Evolutionary conservation across 2,888 invertebrate genomes (phyloP).

Genomic region (Saturnia pavonia): DNA sequence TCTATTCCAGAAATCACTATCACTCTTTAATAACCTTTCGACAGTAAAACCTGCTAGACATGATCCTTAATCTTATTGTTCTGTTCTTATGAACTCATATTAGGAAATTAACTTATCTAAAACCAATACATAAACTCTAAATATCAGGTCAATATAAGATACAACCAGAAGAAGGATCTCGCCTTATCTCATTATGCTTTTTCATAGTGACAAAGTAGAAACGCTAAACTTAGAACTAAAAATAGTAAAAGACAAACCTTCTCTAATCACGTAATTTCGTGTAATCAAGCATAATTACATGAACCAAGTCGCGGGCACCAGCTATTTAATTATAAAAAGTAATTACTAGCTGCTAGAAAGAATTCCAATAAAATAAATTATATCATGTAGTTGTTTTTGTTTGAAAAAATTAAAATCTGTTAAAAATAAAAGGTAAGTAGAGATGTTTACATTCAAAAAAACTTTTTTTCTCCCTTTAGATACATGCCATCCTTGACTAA

Average conservation of each 20-base stretch:
- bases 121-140: not conserved
- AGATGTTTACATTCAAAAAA: not conserved
- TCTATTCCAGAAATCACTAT: too few species aligned
- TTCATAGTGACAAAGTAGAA: not conserved
- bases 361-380: not conserved
- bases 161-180: not conserved
- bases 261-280: not conserved
- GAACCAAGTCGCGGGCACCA: not conserved
- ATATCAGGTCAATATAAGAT: not conserved
- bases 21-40: too few species aligned
- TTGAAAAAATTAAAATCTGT: not conserved
- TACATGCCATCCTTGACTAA: not conserved
- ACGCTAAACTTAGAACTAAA: not conserved
- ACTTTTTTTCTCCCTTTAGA: not conserved
- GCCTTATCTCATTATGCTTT: not conserved
- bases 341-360: not conserved
- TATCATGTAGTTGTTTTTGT: not conserved
- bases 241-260: not conserved
- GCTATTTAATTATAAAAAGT: not conserved
- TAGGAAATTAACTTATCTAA: too few species aligned
- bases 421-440: not conserved
- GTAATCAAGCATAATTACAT: not conserved
- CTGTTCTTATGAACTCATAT: too few species aligned
- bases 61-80: too few species aligned
- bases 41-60: too few species aligned